Base-by-base conservation (phyloP, 1,140 invertebrate species). In the Limonius californicus region DNA sequence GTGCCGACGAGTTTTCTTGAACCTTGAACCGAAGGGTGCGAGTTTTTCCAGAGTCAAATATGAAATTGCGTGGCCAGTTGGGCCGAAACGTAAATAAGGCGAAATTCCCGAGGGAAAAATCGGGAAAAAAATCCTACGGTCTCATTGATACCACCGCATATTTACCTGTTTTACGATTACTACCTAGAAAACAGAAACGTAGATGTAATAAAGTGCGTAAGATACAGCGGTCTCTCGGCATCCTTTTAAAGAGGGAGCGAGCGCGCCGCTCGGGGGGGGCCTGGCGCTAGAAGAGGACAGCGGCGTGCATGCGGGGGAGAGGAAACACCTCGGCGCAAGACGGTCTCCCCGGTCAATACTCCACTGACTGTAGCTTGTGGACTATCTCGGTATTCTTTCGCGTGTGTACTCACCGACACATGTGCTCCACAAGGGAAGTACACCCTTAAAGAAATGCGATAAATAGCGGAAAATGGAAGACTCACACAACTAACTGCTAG, bases 291-390 rank as follows among this genome's bases (percentile, higher is more conserved):
- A 59, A 20, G 19, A 42, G 2, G 53, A 2, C 7, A 7, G 60
- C 0, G 12, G 19, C n/a, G 42, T 57, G 54, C 21, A 8, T 15
- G 58, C 43, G 59, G 57, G 39, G 57, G 39, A 50, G 53, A 43
- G 39, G 63, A 54, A 47, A 19, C 53, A 57, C 57, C 57, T 72
- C 67, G 66, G 70, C 70, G 70, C 70, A 72, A 72, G 70, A 70
- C 70, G 64, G 63, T 62, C 63, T 66, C 65, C 61, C 70, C 70
- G 70, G 70, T 72, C 70, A 72, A 59, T 56, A 64, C 50, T 60
- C 50, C 45, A 50, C 45, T 50, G 45, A 50, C 45, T 50, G 45
- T 50, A 50, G 45, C 20, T 18, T 18, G 45, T 50, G 45, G 45
- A 50, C 14, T 50, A 50, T 50, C 45, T 18, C 45, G 45, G 45